These are phyloP conservation scores for Pantherophis alleghaniensis DNA, from an alignment of 2,797 vertebrate species.

Conservation along the genomic window DNA sequence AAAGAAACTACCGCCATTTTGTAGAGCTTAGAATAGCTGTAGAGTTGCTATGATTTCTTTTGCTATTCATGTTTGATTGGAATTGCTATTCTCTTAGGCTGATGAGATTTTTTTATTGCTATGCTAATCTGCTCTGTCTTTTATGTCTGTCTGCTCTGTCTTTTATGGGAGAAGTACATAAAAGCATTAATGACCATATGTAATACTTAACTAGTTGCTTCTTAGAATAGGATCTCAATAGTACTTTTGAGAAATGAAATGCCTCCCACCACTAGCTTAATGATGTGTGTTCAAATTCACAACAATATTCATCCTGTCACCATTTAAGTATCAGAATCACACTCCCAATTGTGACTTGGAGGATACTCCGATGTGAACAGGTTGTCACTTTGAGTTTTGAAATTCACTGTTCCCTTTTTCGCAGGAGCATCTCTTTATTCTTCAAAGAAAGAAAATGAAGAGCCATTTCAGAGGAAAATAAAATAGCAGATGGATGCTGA, in stretches of 20 bases:
- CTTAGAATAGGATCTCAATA: neutral
- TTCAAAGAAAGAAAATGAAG: conserved; percentile 28
- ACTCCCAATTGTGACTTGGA: conserved; percentile 1
- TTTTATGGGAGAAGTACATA: conserved; percentile 6
- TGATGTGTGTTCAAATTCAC: neutral
- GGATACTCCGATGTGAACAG: conserved; percentile 8
- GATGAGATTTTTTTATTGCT: neutral
- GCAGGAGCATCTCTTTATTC: conserved; percentile 17
- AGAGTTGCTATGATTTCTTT: neutral
- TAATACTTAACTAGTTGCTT: neutral
- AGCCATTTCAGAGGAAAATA: conserved; percentile 20
- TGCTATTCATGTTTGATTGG: neutral
- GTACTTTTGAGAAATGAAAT: neutral
- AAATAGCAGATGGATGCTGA: conserved; percentile 8
- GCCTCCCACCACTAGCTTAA: conserved; percentile 1
- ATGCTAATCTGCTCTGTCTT: neutral
- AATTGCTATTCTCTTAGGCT: neutral
- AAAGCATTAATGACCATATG: neutral
- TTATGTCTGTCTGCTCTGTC: neutral
- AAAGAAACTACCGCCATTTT: neutral
- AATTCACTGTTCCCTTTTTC: neutral
- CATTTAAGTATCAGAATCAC: neutral
- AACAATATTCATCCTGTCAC: neutral
- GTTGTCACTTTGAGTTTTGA: conserved; percentile 28
- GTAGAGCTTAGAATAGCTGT: neutral